Evolutionary conservation across 2,888 invertebrate species (phyloP).

Genomic region (Callimorpha dominula): DNA sequence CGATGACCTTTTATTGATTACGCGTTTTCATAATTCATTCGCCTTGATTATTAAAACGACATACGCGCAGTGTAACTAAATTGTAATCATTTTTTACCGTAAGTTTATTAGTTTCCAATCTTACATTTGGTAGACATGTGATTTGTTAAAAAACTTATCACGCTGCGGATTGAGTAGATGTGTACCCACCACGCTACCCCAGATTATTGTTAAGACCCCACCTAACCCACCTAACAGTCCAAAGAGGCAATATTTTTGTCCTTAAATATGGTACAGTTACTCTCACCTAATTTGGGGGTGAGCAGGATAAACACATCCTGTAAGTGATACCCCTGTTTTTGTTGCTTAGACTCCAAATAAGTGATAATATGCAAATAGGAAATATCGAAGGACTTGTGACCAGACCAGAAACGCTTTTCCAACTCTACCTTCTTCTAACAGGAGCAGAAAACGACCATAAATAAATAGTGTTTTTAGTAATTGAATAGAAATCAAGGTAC

Average conservation of each 20-base stretch:
- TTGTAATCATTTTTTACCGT: neutral
- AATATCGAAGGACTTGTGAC: too few relatives aligned
- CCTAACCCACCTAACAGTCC: neutral
- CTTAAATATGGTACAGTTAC: neutral
- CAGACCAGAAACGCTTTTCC: too few relatives aligned
- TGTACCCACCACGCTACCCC: neutral
- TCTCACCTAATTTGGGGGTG: neutral
- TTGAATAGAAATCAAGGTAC: too few relatives aligned
- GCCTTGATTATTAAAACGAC: neutral
- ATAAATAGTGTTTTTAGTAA: too few relatives aligned
- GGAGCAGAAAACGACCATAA: too few relatives aligned
- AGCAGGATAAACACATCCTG: neutral
- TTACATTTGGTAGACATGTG: neutral
- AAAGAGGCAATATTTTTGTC: neutral
- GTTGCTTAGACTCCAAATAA: neutral
- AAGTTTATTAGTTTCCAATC: neutral
- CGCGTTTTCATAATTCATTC: neutral
- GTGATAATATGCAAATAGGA: neutral
- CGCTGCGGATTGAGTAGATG: neutral
- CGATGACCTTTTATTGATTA: neutral
- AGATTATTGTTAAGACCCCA: neutral
- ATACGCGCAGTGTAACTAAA: neutral
- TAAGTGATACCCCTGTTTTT: neutral
- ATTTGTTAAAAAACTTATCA: neutral
- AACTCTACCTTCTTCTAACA: too few relatives aligned